A percentile compares a stretch with the other conserved stretches of the same genome.
These are phyloP conservation scores for Hypanus sabinus DNA, from an alignment of 2,113 vertebrate genomes.

Conservation along the genomic window DNA sequence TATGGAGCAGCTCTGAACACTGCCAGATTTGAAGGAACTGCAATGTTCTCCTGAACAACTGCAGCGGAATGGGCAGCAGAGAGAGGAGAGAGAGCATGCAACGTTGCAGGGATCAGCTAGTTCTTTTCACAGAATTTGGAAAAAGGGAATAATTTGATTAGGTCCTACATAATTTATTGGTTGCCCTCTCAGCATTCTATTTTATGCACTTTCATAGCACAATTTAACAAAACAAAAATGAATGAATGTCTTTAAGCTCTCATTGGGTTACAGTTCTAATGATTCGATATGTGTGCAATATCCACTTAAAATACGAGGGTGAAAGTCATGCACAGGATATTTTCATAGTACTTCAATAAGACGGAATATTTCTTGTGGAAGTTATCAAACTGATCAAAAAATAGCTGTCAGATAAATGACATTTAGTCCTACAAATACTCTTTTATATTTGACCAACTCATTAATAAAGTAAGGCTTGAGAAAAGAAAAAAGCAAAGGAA, in stretches of 20 bases:
- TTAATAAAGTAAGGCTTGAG: constrained; percentile 92
- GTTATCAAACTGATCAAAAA: constrained; percentile 79
- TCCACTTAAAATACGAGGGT: constrained; percentile 87
- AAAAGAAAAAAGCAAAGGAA: constrained; percentile 67
- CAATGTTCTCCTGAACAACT: too few species aligned
- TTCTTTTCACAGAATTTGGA: not conserved
- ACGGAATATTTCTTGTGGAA: constrained; percentile 94
- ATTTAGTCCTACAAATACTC: constrained; percentile 85
- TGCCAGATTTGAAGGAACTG: too few species aligned
- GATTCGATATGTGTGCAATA: constrained; percentile 90
- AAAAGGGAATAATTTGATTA: not conserved
- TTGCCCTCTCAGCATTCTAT: not conserved
- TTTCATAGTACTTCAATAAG: constrained; percentile 90
- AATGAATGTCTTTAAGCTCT: constrained; percentile 71
- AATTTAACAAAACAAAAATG: constrained; percentile 51
- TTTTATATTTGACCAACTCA: constrained; percentile 93
- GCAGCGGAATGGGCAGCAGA: too few species aligned
- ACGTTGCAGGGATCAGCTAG: not conserved
- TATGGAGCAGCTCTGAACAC: too few species aligned
- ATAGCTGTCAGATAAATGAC: constrained; percentile 90
- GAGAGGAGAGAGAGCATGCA: not conserved
- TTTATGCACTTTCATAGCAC: not conserved
- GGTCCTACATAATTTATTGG: not conserved
- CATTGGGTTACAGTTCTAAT: constrained; percentile 68
- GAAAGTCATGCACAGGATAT: constrained; percentile 89